A percentile compares a stretch with the other conserved stretches of the same genome.
These are phyloP conservation scores for Myodes glareolus DNA, from an alignment of 2,113 vertebrate genomes.

Conservation along the genomic window DNA sequence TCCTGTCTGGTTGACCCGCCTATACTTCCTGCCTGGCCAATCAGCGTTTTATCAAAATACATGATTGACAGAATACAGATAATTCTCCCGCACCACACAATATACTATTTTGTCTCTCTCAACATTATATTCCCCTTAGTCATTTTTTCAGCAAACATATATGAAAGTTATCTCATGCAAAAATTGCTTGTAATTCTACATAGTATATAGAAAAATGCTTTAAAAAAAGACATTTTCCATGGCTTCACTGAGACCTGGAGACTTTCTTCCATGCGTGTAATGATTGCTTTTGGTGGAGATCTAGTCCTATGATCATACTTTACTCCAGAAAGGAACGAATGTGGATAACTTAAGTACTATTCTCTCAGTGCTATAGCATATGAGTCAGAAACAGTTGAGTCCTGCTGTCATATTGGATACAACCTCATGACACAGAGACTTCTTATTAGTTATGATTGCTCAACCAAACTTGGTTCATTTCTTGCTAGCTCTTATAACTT, in stretches of 20 bases:
- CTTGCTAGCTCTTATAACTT: not conserved
- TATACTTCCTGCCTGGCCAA: no score
- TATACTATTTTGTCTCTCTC: not conserved
- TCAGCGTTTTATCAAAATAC: no score
- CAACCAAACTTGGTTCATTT: not conserved
- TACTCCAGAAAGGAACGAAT: not conserved
- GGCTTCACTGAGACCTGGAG: not conserved
- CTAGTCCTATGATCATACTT: not conserved
- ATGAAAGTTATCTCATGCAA: not conserved
- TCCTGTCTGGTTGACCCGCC: no score
- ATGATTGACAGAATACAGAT: no score
- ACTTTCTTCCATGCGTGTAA: not conserved
- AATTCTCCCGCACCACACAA: no score
- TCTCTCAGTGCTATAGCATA: not conserved
- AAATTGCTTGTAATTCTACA: not conserved
- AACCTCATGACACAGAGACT: not conserved
- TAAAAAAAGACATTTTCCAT: not conserved
- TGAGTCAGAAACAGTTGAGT: rapidly evolving
- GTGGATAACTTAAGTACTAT: not conserved
- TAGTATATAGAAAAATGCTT: not conserved
- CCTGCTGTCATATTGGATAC: not conserved
- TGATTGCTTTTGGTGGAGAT: not conserved
- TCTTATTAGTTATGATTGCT: not conserved
- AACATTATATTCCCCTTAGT: not conserved
- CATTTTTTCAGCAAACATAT: not conserved